Evolutionary conservation across 2,888 invertebrate genomes (phyloP).

Genomic region (Drosophila tripunctata): DNA sequence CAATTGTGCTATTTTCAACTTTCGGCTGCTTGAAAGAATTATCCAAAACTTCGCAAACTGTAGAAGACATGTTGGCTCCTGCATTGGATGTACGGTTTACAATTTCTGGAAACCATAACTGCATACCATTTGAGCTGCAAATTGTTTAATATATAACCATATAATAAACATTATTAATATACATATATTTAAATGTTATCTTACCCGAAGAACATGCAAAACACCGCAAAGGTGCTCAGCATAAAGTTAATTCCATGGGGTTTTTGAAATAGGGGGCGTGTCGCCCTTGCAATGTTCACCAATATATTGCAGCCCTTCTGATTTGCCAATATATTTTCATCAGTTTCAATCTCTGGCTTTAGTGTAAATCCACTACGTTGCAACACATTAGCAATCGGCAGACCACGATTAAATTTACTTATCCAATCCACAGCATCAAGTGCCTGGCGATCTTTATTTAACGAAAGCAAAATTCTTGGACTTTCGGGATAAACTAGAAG

Average conservation of each 20-base stretch:
- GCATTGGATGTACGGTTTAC: constrained; percentile 75
- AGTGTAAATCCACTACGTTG: constrained; percentile 49
- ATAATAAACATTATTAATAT: not conserved
- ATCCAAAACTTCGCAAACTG: constrained; percentile 74
- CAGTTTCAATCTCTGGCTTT: constrained; percentile 62
- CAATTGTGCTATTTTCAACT: constrained; percentile 5
- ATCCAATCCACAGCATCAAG: constrained; percentile 73
- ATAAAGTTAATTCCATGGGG: constrained; percentile 74
- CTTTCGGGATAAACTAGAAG: constrained; percentile 74
- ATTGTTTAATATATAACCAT: not conserved
- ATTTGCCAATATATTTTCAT: constrained; percentile 52
- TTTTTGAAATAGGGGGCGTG: constrained; percentile 77
- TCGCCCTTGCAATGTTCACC: constrained; percentile 69
- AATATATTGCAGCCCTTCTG: constrained; percentile 60
- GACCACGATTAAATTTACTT: constrained; percentile 67
- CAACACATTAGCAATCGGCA: constrained; percentile 52
- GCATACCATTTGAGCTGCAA: constrained; percentile 81
- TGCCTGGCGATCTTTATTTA: constrained; percentile 62
- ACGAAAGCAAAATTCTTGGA: constrained; percentile 73
- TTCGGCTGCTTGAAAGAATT: constrained; percentile 45
- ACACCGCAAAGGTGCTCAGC: constrained; percentile 62
- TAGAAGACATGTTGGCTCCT: constrained; percentile 40
- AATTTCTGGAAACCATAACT: constrained; percentile 83
- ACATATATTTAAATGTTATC: not conserved
- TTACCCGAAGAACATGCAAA: constrained; percentile 78